Evolutionary conservation across 2,797 vertebrate genomes (phyloP).

Genomic region (Gymnopithys bicolor): DNA sequence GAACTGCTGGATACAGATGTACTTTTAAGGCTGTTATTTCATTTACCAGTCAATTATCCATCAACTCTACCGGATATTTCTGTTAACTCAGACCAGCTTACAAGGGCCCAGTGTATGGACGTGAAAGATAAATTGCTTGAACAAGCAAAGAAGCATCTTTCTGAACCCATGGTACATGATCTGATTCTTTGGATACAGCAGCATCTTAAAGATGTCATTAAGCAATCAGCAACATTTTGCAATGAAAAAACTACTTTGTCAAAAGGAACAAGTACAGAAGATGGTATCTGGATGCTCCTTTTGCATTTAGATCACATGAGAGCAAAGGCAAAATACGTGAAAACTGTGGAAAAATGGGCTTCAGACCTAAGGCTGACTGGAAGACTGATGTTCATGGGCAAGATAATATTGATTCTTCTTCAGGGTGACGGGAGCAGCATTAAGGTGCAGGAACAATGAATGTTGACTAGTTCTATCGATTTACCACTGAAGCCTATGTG

Average conservation of each 20-base stretch:
- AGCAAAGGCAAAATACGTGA: conserved; percentile 81
- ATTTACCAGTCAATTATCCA: conserved; percentile 84
- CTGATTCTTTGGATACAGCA: conserved; percentile 84
- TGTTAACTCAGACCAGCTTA: conserved; percentile 81
- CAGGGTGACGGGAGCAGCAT: conserved; percentile 81
- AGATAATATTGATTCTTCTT: conserved; percentile 84
- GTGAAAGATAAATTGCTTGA: conserved; percentile 78
- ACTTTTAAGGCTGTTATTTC: conserved; percentile 82
- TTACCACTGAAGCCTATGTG: conserved; percentile 14
- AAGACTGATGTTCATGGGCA: conserved; percentile 83
- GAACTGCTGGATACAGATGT: conserved; percentile 62
- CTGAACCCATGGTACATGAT: conserved; percentile 83
- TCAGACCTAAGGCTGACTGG: conserved; percentile 81
- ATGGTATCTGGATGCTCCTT: conserved; percentile 78
- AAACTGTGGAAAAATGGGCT: conserved; percentile 83
- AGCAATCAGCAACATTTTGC: conserved; percentile 27
- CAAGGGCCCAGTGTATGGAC: conserved; percentile 78
- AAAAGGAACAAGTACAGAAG: conserved; percentile 13
- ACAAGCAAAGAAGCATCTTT: conserved; percentile 75
- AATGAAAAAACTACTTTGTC: conserved; percentile 37
- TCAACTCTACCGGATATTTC: conserved; percentile 81
- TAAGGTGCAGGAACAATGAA: conserved; percentile 79
- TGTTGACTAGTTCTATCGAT: conserved; percentile 46
- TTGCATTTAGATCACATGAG: conserved; percentile 88
- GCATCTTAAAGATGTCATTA: conserved; percentile 73